Percentiles rank a stretch among this genome's conserved stretches.
phyloP scores from a whole-genome alignment of 2,797 vertebrate genomes.

The Leptodactylus fallax region DNA sequence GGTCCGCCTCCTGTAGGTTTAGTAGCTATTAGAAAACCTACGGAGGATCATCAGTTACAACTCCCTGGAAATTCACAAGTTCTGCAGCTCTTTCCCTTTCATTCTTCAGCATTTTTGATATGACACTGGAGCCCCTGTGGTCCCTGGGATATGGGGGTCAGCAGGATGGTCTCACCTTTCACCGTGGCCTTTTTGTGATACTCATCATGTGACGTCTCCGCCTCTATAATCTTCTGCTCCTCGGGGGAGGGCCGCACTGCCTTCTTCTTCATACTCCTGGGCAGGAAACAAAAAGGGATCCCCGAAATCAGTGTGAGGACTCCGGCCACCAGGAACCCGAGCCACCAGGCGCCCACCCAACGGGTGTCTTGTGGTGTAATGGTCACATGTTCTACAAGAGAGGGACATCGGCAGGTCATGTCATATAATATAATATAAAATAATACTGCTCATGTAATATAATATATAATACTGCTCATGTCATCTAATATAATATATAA shows the following conservation, averaged over 20 bases:
- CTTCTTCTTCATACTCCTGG: slow-evolving; percentile 80
- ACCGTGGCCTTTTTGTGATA: slow-evolving; percentile 48
- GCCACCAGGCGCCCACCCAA: slow-evolving; percentile 91
- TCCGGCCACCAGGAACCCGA: slow-evolving; percentile 84
- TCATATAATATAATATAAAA: too few species aligned
- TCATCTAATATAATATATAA: too few species aligned
- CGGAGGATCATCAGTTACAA: background rate
- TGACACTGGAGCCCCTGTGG: too few species aligned
- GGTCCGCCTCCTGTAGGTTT: background rate
- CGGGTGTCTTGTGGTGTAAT: slow-evolving; percentile 83
- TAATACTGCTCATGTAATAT: too few species aligned
- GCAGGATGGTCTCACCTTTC: slow-evolving; percentile 61
- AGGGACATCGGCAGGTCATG: background rate
- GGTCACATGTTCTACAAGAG: slow-evolving; percentile 78
- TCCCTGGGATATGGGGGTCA: too few species aligned
- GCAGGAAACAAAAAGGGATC: slow-evolving; percentile 86
- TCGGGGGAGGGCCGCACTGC: slow-evolving; percentile 28
- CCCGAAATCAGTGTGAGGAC: slow-evolving; percentile 77
- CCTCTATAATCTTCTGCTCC: slow-evolving; percentile 31
- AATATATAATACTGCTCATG: too few species aligned
- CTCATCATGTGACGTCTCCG: background rate
- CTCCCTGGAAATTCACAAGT: too few species aligned
- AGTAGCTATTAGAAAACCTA: background rate
- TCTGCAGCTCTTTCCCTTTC: too few species aligned
- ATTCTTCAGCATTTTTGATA: too few species aligned